Conservation (phyloP, 2,888 invertebrate species). For the Drosophila borborema region DNA sequence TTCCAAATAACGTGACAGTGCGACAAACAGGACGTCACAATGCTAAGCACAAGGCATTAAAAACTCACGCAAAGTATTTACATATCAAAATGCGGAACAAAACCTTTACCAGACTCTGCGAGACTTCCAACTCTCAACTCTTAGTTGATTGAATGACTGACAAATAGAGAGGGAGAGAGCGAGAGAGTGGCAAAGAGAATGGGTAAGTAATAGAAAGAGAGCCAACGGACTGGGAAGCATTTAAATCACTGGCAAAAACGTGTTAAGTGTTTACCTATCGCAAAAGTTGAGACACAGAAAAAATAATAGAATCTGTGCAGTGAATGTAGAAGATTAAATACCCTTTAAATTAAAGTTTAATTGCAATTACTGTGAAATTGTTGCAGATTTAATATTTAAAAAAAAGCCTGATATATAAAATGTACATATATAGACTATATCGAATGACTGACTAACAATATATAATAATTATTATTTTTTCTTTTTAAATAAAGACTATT, state of each 20-base stretch:
- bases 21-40: slow-evolving; percentile 42
- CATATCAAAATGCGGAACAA: slow-evolving; percentile 47
- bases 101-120: slow-evolving; percentile 23
- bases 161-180: slow-evolving; percentile 49
- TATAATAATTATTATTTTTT: too few relatives aligned
- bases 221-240: slow-evolving; percentile 39
- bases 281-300: slow-evolving; percentile 57
- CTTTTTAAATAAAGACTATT: too few relatives aligned
- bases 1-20: slow-evolving; percentile 58
- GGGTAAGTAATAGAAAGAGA: background rate
- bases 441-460: too few relatives aligned
- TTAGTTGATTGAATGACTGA: slow-evolving; percentile 69
- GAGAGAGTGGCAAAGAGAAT: background rate
- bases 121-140: slow-evolving; percentile 13
- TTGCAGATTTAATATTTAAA: too few relatives aligned
- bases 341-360: background rate
- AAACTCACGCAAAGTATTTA: slow-evolving; percentile 52
- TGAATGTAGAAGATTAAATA: background rate
- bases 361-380: too few relatives aligned
- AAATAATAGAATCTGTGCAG: background rate
- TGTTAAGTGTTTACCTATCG: slow-evolving; percentile 84
- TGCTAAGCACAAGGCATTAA: slow-evolving; percentile 46
- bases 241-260: slow-evolving; percentile 79
- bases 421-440: too few relatives aligned
- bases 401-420: too few relatives aligned